These are phyloP conservation scores for Drosophila rubida DNA, from an alignment of 2,888 invertebrate species.

Conservation along the genomic window DNA sequence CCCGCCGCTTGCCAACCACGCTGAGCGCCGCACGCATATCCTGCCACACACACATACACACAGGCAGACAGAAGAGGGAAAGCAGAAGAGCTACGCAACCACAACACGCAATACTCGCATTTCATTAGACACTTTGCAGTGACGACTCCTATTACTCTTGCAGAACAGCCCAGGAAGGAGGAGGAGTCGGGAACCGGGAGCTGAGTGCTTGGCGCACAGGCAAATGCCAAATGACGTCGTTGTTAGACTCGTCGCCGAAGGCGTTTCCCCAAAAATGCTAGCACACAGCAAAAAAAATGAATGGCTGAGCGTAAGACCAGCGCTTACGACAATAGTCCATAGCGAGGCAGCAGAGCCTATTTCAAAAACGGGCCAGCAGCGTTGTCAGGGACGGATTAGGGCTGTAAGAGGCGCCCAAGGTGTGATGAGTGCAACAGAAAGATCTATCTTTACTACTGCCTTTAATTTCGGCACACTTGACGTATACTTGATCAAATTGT, in stretches of 20 bases:
- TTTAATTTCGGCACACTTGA: no score
- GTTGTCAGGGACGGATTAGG: slow-evolving; percentile 20
- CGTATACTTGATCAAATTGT: background rate
- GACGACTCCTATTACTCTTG: slow-evolving; percentile 80
- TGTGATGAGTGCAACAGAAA: background rate
- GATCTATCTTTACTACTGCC: no score
- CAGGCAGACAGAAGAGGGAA: slow-evolving; percentile 1
- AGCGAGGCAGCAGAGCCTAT: slow-evolving; percentile 25
- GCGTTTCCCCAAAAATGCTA: slow-evolving; percentile 37
- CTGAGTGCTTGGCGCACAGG: slow-evolving; percentile 5
- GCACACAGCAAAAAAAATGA: background rate
- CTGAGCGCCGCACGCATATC: slow-evolving; percentile 61
- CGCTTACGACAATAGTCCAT: slow-evolving; percentile 26
- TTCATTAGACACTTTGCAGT: slow-evolving; percentile 80
- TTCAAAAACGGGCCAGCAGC: slow-evolving; percentile 14
- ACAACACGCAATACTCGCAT: slow-evolving; percentile 81
- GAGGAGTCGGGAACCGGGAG: background rate
- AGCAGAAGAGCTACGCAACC: slow-evolving; percentile 70
- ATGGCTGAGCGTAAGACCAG: slow-evolving; percentile 18
- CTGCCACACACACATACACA: slow-evolving; percentile 42
- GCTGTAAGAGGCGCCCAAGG: slow-evolving; percentile 1
- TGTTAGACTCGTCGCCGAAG: slow-evolving; percentile 31
- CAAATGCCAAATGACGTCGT: slow-evolving; percentile 45
- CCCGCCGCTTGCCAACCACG: slow-evolving; percentile 44
- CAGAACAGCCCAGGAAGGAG: slow-evolving; percentile 10